These are phyloP conservation scores for Tenodera sinensis DNA, from an alignment of 2,888 invertebrate genomes.

Conservation along the genomic window DNA sequence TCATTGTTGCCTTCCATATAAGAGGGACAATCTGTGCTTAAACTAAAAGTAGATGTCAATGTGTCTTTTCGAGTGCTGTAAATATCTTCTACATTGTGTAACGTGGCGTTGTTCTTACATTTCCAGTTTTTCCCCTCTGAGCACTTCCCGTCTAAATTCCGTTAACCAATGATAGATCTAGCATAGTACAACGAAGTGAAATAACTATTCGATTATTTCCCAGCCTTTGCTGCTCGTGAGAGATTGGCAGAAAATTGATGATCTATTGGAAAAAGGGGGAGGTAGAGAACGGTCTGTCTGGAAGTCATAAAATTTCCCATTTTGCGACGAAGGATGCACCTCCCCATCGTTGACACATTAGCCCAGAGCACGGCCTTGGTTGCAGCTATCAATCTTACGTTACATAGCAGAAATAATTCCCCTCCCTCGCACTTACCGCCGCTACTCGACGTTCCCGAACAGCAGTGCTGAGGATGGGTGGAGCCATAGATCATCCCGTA, in stretches of 20 bases:
- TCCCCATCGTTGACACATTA: neutral
- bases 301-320: neutral
- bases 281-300: neutral
- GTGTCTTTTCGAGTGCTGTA: too few species aligned
- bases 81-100: too few species aligned
- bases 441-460: too few species aligned
- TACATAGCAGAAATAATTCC: neutral
- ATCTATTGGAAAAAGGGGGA: neutral
- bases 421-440: neutral
- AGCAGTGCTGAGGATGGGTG: neutral
- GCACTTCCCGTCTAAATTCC: too few species aligned
- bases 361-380: neutral
- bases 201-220: neutral
- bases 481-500: neutral
- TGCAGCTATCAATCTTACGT: neutral
- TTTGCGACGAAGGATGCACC: neutral
- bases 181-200: too few species aligned
- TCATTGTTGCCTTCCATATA: too few species aligned
- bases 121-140: too few species aligned
- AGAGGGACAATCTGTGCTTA: too few species aligned
- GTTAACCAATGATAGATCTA: too few species aligned
- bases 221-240: neutral
- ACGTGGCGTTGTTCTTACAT: too few species aligned
- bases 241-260: neutral
- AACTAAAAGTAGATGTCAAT: too few species aligned